A percentile compares a stretch with the other conserved stretches of the same genome.
phyloP scores from a whole-genome alignment of 2,888 invertebrate genomes.

The Empis stercorea region DNA sequence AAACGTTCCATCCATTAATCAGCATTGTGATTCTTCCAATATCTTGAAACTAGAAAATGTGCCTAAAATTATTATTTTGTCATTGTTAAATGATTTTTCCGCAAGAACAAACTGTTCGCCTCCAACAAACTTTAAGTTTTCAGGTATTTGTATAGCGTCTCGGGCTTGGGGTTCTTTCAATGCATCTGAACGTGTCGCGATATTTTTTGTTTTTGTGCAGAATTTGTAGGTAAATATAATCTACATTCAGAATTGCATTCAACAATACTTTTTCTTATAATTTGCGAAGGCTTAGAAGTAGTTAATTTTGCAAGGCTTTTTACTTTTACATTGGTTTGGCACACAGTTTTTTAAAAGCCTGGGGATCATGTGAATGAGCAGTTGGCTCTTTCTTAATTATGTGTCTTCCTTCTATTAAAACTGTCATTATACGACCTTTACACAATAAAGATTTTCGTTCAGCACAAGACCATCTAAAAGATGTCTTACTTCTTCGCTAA shows the following conservation, averaged over 20 bases:
- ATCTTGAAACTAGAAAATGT: constrained; percentile 5
- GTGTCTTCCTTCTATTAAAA: background rate
- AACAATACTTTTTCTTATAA: background rate
- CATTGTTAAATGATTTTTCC: constrained; percentile 3
- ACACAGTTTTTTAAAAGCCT: background rate
- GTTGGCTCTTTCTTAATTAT: background rate
- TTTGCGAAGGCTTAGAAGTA: background rate
- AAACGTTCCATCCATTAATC: constrained; percentile 5
- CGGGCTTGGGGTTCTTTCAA: constrained; percentile 1
- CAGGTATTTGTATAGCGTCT: constrained; percentile 2
- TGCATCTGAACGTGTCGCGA: background rate
- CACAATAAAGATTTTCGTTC: background rate
- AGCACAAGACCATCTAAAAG: background rate
- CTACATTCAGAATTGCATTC: background rate
- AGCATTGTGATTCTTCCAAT: constrained; percentile 6
- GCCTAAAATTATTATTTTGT: constrained; percentile 7
- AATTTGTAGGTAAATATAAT: background rate
- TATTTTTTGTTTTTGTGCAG: background rate
- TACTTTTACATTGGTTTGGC: background rate
- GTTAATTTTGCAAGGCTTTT: background rate
- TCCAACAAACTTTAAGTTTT: constrained; percentile 1
- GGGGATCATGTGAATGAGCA: background rate
- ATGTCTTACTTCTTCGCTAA: background rate
- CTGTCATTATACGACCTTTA: background rate
- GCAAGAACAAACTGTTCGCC: constrained; percentile 4